These are phyloP conservation scores for Lithophane leautieri DNA, from an alignment of 2,888 invertebrate genomes.

Conservation along the genomic window DNA sequence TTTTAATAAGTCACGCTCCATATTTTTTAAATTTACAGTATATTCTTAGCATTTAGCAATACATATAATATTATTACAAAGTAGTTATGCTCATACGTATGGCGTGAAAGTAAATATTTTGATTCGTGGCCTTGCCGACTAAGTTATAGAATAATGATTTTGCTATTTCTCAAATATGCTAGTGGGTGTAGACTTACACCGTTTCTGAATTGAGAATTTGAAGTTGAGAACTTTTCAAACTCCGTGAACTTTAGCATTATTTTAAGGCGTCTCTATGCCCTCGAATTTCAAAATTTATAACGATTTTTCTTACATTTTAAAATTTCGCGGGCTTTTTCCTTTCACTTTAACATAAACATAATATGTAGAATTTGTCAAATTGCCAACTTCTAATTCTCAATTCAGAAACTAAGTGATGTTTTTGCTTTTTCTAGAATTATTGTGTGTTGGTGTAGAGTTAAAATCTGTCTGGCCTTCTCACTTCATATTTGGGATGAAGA, in stretches of 20 bases:
- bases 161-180: neutral
- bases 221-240: neutral
- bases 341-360: too few relatives aligned
- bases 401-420: neutral
- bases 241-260: too few relatives aligned
- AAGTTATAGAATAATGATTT: neutral
- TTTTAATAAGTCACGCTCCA: conserved; percentile 27
- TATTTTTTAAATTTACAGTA: neutral
- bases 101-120: conserved; percentile 30
- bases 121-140: conserved; percentile 18
- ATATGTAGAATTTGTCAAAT: too few relatives aligned
- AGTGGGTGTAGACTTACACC: neutral
- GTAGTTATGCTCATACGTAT: neutral
- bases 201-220: neutral
- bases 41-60: conserved; percentile 25
- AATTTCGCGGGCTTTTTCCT: too few relatives aligned
- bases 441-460: neutral
- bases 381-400: too few relatives aligned
- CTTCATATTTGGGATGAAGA: conserved; percentile 1
- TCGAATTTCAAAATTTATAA: too few relatives aligned
- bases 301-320: too few relatives aligned
- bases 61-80: conserved; percentile 10
- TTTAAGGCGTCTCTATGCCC: too few relatives aligned
- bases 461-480: neutral
- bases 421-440: neutral